Base-by-base conservation (phyloP, 2,797 vertebrate genomes). In the Hylomyscus alleni region DNA sequence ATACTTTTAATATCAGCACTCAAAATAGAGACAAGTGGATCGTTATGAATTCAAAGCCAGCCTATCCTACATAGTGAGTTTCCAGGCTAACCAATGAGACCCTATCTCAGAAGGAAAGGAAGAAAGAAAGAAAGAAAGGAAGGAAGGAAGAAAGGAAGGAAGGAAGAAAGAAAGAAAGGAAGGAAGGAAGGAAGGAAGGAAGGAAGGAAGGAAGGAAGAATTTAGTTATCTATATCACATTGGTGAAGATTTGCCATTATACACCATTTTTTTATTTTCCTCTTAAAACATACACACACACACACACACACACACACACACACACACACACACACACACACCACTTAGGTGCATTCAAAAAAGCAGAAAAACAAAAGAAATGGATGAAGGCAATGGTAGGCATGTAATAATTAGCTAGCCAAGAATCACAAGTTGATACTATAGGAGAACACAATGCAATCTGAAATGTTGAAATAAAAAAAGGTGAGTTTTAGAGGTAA, bases 291-390 rank as follows among this genome's bases (percentile, higher is more conserved):
- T 14, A 17, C 54, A 26, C 54, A 58, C 22, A 82, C 20, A 58
- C 11, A 81, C 3, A n/a, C 20, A 10, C 2, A 40, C 54, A 56
- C 54, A 19, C 56, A 29, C 56, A 60, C 24, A 82, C 24, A 62
- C 12, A 82, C 3, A 37, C 20, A 44, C 54, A 58, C 56, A 19
- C 54, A 29, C 54, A 60, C 24, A 83, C 26, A 62, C 6, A 82
- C 1, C 8, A 6, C 60, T 82, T 95, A 82, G 90, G 29, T 84
- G 22, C 52, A 52, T 40, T 50, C 5, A 11, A 77, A 72, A 86
- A 94, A 77, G 65, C 37, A 40, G 78, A 94, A 92, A 88, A 92
- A 69, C 47, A 69, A 95, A 95, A 34, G 75, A 76, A 87, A 78
- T 54, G 76, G 47, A n/a, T 85, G 47, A 91, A 81, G 34, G 58